These are phyloP conservation scores for Geococcyx californianus DNA, from an alignment of 2,113 vertebrate species.

Conservation along the genomic window DNA sequence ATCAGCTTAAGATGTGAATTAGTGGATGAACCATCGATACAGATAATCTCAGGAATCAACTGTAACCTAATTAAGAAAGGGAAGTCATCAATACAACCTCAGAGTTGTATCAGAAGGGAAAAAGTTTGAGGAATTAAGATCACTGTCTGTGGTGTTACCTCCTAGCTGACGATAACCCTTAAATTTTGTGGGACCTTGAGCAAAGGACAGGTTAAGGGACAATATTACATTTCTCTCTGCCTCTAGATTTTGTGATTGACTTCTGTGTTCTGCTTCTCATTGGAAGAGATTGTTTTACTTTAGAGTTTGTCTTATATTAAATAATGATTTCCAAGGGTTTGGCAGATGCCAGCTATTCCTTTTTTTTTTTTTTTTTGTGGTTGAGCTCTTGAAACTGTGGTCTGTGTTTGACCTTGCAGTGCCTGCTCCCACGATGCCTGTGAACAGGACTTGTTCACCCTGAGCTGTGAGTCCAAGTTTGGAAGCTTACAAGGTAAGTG, in stretches of 20 bases:
- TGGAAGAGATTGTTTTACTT: not conserved
- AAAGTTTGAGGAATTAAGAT: not conserved
- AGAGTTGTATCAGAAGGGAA: not conserved
- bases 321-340: not conserved
- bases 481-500: not conserved
- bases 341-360: not conserved
- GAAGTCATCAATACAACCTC: not conserved
- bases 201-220: not conserved
- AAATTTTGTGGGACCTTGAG: not conserved
- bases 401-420: not conserved
- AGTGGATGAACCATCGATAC: not conserved
- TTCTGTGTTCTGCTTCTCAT: not conserved
- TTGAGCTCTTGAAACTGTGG: not conserved
- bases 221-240: not conserved
- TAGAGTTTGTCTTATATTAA: not conserved
- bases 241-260: not conserved
- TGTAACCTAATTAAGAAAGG: not conserved
- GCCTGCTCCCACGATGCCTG: not conserved
- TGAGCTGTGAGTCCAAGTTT: not conserved
- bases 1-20: not conserved
- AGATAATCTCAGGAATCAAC: not conserved
- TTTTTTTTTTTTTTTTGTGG: not conserved
- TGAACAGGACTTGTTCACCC: fast-evolving
- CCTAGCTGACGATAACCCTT: not conserved
- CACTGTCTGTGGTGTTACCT: not conserved